These are phyloP conservation scores for Yponomeuta evonymella DNA, from an alignment of 2,888 invertebrate species.

Conservation along the genomic window DNA sequence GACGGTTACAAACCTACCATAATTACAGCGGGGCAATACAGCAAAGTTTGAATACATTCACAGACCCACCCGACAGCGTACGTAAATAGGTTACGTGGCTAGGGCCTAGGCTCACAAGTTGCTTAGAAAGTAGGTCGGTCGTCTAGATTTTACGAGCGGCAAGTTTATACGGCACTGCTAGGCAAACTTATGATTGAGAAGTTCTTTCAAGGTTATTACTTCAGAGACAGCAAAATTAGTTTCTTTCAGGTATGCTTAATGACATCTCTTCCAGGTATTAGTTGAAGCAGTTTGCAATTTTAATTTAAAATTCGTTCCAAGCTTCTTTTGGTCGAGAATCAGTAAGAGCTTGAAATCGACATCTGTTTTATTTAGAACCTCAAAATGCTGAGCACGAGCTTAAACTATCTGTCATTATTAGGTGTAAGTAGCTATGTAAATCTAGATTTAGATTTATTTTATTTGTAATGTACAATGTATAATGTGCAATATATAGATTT, in stretches of 20 bases:
- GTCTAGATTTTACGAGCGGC: neutral
- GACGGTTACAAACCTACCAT: too few species aligned
- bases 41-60: neutral
- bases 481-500: too few species aligned
- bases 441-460: too few species aligned
- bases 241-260: neutral
- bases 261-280: neutral
- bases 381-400: too few species aligned
- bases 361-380: too few species aligned
- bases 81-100: neutral
- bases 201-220: neutral
- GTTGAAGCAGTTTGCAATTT: neutral
- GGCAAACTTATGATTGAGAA: neutral
- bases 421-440: too few species aligned
- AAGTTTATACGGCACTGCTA: neutral
- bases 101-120: neutral
- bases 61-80: neutral
- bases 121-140: neutral
- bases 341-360: too few species aligned
- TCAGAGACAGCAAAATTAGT: neutral
- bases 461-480: too few species aligned
- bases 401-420: too few species aligned
- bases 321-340: too few species aligned
- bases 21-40: too few species aligned
- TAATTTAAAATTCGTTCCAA: too few species aligned